Evolutionary conservation across 2,888 invertebrate genomes (phyloP), one percentile per base, ranked within the genome.

Genomic region (Diaphora mendica): DNA sequence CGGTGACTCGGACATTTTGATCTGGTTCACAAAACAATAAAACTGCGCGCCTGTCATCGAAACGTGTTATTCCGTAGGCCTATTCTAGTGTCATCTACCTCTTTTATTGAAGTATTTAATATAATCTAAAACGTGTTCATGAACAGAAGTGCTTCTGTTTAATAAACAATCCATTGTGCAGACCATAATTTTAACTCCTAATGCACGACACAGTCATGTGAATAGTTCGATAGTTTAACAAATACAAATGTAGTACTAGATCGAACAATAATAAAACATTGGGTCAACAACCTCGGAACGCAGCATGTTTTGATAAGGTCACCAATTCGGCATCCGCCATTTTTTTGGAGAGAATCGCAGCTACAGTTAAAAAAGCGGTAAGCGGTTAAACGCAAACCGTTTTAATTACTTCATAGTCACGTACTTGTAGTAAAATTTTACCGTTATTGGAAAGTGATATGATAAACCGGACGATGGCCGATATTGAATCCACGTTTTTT

Each of bases 341-440:
- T 90, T 92, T 91, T 89, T 86, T 80, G 82, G 81, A 87, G 85
- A 89, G 87, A 89, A 87, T 83, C 90, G 88, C 88, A 87, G 91
- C 90, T 90, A 94, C 94, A 88, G 93, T 94, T 93, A 92, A 93
- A 91, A 90, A 89, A 90, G 87, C 87, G 88, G 87, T 88, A 86
- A 86, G 88, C 89, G 88, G 90, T 88, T 89, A 90, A 89, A 85
- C 85, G 84, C 87, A 89, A 84, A 92, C 94, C 95, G 95, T 95
- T 95, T 95, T 95, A 95, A 95, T 95, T 94, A 93, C 93, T 92
- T 92, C 90, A 92, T 91, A 91, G 93, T 91, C 91, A 91, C 90
- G 91, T 90, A 88, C 88, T 88, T 88, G 91, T 91, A 92, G 92
- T 92, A 91, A 92, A 87, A 89, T 86, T 90, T 83, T 91, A 94